Conservation (phyloP, 2,797 vertebrate genomes). For the Phoeniculus purpureus region DNA sequence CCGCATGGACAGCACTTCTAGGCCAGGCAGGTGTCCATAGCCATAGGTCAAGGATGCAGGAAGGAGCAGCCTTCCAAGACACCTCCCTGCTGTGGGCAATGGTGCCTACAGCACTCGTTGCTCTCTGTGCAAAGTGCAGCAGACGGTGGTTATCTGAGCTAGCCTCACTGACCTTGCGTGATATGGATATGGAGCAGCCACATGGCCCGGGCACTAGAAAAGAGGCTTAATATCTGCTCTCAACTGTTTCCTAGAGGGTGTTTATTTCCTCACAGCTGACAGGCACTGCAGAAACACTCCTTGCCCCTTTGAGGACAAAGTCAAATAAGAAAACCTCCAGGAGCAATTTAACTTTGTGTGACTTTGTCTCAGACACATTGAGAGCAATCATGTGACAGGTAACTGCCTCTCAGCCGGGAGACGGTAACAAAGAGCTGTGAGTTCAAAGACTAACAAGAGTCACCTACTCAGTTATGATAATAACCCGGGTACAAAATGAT, state of each 20-base stretch:
- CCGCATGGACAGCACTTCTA: neutral
- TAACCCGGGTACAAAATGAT: neutral
- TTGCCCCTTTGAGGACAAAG: neutral
- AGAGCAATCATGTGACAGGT: neutral
- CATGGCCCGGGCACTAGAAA: neutral
- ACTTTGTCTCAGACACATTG: neutral
- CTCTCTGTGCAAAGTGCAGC: neutral
- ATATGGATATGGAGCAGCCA: neutral
- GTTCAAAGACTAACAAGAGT: neutral
- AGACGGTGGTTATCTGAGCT: neutral
- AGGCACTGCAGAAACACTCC: neutral
- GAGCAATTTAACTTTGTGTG: neutral
- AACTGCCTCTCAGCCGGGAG: neutral
- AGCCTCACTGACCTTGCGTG: neutral
- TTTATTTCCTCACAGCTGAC: conserved; percentile 28
- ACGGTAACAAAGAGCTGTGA: neutral
- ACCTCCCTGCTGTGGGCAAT: neutral
- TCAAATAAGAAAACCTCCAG: neutral
- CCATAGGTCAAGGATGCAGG: neutral
- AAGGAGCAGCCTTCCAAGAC: neutral
- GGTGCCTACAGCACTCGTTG: neutral
- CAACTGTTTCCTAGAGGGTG: neutral
- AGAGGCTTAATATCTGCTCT: conserved; percentile 10
- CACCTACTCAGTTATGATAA: neutral
- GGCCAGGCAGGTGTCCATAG: fast-evolving